Evolutionary conservation across 2,888 invertebrate species (phyloP).

Genomic region (Drosophila pegasa): DNA sequence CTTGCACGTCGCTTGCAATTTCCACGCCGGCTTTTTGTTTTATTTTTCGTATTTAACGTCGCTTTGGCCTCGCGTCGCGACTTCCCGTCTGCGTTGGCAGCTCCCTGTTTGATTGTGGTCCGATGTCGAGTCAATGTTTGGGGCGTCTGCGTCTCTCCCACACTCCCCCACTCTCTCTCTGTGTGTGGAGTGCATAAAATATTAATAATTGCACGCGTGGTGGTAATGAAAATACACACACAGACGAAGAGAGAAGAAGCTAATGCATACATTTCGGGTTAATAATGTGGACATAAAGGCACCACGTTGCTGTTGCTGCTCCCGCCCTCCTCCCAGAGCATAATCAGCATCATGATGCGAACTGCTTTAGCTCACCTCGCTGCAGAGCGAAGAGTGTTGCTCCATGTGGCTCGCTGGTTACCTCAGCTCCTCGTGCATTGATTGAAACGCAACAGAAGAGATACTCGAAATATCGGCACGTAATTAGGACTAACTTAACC

Average conservation of each 20-base stretch:
- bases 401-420: not conserved
- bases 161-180: not conserved
- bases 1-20: slow-evolving; percentile 73
- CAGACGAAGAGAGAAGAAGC: slow-evolving; percentile 41
- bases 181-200: slow-evolving; percentile 67
- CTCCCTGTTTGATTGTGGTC: slow-evolving; percentile 53
- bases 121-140: slow-evolving; percentile 41
- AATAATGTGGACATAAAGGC: slow-evolving; percentile 65
- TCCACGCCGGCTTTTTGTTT: slow-evolving; percentile 42
- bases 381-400: not conserved
- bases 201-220: slow-evolving; percentile 78
- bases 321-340: slow-evolving; percentile 3
- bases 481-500: no score
- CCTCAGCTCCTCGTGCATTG: slow-evolving; percentile 54
- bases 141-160: slow-evolving; percentile 4
- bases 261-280: slow-evolving; percentile 74
- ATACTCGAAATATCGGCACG: no score
- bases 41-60: slow-evolving; percentile 62
- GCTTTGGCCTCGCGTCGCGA: slow-evolving; percentile 16
- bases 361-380: slow-evolving; percentile 15
- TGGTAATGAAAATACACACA: slow-evolving; percentile 72
- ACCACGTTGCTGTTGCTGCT: slow-evolving; percentile 18
- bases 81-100: slow-evolving; percentile 58
- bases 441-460: slow-evolving; percentile 66
- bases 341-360: slow-evolving; percentile 54